Base-by-base conservation (phyloP, 2,888 invertebrate genomes). In the Plagodis dolabraria region DNA sequence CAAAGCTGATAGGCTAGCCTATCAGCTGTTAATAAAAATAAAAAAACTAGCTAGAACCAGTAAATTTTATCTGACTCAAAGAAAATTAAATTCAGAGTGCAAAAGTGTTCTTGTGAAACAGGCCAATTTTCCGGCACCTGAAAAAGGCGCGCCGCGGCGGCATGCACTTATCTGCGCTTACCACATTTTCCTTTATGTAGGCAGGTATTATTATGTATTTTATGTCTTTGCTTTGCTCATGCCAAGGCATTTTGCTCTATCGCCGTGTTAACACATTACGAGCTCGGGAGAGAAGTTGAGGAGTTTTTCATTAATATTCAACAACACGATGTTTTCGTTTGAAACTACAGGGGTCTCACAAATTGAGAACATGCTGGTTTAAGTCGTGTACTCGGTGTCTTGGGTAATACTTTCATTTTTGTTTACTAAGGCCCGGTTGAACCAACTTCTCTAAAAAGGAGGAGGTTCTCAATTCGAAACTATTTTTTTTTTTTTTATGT, bases 241-340 rank as follows among this genome's bases (percentile, higher is more conserved):
- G 36, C n/a, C n/a, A n/a, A n/a, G n/a, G n/a, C 12, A 22, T 22
- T 6, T 22, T 45, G 22, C 44, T 6, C n/a, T n/a, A 0, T n/a
- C 40, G 22, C 0, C 49, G 35, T 52, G 42, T 53, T 36, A 33
- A 53, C 47, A 47, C 46, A 34, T 47, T 47, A 36, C 44, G 38
- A 40, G 40, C 38, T 49, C 33, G 48, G 46, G 50, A 12, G 36
- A 49, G 49, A 62, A 47, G 40, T 57, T 35, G 42, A 49, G 49
- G 60, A 47, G 35, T 57, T 53, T 64, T 61, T 57, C 57, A 66
- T 68, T 61, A 54, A 64, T 66, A 66, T 66, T 61, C 57, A 68
- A 45, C 42, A 44, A 36, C 68, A 68, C 57, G 65, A 60, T 22
- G 11, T 53, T 53, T 53, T 57, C 47, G 22, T 22, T 22, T 4